Evolutionary conservation across 2,113 vertebrate genomes (phyloP), one percentile per base, ranked within the genome.

Genomic region (Lates calcarifer): DNA sequence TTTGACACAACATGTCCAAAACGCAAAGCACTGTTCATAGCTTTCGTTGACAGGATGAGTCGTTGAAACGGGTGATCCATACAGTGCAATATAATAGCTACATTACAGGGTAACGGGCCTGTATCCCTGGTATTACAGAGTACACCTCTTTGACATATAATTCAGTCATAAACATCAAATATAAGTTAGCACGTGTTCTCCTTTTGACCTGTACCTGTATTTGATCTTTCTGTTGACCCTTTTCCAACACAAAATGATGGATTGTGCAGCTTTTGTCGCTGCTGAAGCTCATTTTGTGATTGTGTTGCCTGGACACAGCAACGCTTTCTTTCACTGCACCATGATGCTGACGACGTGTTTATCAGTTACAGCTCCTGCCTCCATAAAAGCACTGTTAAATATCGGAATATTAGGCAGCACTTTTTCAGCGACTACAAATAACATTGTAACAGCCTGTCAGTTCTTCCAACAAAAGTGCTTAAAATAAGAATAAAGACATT

Each of bases 61-160:
- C 70, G 13, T 20, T 67, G 58, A 37, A 65, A 17, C 35, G 4
- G 11, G 47, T 18, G 31, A 67, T 47, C 77, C 39, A 67, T 20
- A 71, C 77, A 76, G 80, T 86, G 77, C 73, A 84, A 70, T 62
- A 45, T 18, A 64, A 61, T 18, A 51, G 84, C 82, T 91, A 78
- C 86, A 47, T 79, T 55, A 76, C 68, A 75, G 72, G 76, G 14
- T 51, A 47, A 45, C 1, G 6, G 18, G 61, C 77, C 77, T 76
- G 73, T n/a, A 72, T 76, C 57, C 62, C 62, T 56, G 45, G n/a
- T 15, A n/a, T 53, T 62, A 73, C 31, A 13, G 22, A 74, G 18
- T 11, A 72, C n/a, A 69, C 39, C 28, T 79, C 45, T 58, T 4
- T 56, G n/a, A 58, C n/a, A 41, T 15, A 60, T 14, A 62, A 57